Base-by-base conservation (phyloP, 1,140 invertebrate species). In the Steinernema feltiae region DNA sequence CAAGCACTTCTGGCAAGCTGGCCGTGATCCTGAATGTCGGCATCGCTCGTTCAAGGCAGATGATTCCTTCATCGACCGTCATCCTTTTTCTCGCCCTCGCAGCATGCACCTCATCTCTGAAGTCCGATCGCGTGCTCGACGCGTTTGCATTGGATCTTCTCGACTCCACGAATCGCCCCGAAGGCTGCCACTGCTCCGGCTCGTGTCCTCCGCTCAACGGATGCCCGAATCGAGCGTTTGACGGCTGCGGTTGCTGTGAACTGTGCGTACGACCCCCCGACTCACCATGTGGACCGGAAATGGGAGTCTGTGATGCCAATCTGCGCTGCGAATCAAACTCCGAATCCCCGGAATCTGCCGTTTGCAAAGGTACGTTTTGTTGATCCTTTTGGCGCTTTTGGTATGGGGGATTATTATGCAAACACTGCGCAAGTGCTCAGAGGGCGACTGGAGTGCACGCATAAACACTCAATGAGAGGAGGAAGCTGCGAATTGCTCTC, bases 321-420 rank as follows among this genome's bases (percentile, higher is more conserved):
- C 71, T 77, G 21, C 32, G 70, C 17, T 77, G 76, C 71, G 70
- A 77, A 32, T 41, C 69, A n/a, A n/a, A n/a, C n/a, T 73, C 69
- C 71, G 71, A 77, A 32, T 53, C 71, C 32, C 70, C 70, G 48
- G 76, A 71, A 63, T 72, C 71, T 27, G 71, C 70, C 35, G 70
- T 74, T 30, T 77, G 76, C 41, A 77, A 48, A 73, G 76, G 76
- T 77, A 24, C 12, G 46, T 71, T n/a, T 12, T 1, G 12, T 73
- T 41, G 63, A 31, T 31, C 35, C 70, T 24, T 31, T 24, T 30
- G 18, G 32, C 27, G 15, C 73, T 1, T 29, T 30, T 24, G 21
- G 7, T 74, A 30, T 48, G n/a, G n/a, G n/a, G n/a, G n/a, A n/a
- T n/a, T n/a, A 46, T 46, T 46, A 46, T 46, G 41, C 41, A 46